These are phyloP conservation scores for Allygus modestus DNA, from an alignment of 2,888 invertebrate genomes.

Conservation along the genomic window DNA sequence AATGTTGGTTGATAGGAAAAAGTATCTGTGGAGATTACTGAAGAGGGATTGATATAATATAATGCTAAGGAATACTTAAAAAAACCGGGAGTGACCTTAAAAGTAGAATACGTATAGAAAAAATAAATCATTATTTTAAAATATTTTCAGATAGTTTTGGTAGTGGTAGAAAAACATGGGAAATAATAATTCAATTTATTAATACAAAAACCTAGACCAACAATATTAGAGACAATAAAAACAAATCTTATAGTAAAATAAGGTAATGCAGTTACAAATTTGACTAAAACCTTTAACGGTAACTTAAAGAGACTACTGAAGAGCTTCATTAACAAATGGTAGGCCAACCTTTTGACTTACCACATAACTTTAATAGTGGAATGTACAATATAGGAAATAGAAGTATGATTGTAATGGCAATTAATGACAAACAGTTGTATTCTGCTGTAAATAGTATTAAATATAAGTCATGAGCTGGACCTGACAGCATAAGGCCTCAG, in stretches of 20 bases:
- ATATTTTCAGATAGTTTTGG: too few relatives aligned
- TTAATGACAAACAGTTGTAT: neutral
- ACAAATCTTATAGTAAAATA: neutral
- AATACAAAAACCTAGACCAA: neutral
- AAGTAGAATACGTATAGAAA: too few relatives aligned
- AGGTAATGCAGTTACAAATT: too few relatives aligned
- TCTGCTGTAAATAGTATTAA: too few relatives aligned
- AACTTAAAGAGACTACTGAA: neutral
- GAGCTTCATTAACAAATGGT: neutral
- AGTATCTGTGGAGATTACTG: too few relatives aligned
- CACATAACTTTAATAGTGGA: neutral
- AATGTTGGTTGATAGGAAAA: too few relatives aligned
- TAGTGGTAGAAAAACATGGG: too few relatives aligned
- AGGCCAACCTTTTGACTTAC: neutral
- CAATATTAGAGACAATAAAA: neutral
- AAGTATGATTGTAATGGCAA: neutral
- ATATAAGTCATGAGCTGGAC: neutral
- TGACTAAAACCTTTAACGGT: too few relatives aligned
- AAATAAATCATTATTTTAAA: too few relatives aligned
- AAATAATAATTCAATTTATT: neutral
- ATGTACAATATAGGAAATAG: neutral
- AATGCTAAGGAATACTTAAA: too few relatives aligned
- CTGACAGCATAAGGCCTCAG: slow-evolving; percentile 3
- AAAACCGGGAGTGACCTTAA: too few relatives aligned
- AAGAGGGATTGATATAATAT: too few relatives aligned